A percentile compares a stretch with the other conserved stretches of the same genome.
phyloP scores from a whole-genome alignment of 1,140 invertebrate species.

The Dendrolimus kikuchii region DNA sequence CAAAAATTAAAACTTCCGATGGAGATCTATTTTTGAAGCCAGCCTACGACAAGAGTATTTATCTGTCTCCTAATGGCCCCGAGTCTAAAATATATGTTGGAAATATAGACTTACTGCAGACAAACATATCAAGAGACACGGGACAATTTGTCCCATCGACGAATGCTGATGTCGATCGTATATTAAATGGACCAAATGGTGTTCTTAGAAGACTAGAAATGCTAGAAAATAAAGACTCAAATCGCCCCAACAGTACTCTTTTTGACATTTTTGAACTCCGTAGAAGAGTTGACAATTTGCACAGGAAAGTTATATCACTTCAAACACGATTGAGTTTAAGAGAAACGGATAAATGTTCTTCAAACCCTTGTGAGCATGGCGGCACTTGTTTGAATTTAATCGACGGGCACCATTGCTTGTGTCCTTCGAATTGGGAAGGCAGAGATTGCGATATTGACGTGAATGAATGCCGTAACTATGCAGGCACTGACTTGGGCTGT shows the following conservation, averaged over 20 bases:
- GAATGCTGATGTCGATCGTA: conserved; percentile 21
- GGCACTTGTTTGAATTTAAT: conserved; percentile 85
- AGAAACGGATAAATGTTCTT: conserved; percentile 76
- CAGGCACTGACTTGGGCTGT: conserved; percentile 92
- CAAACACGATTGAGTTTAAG: conserved; percentile 54
- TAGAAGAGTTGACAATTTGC: conserved; percentile 39
- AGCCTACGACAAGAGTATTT: conserved; percentile 78
- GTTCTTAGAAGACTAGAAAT: conserved; percentile 55
- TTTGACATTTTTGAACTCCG: conserved; percentile 29
- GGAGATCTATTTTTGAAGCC: conserved; percentile 78
- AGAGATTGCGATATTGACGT: conserved; percentile 83
- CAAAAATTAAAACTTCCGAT: conserved; percentile 75
- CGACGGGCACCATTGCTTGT: conserved; percentile 83
- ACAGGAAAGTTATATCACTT: conserved; percentile 49
- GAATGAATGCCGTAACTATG: conserved; percentile 88
- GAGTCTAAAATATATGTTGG: conserved; percentile 76
- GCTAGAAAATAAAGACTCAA: conserved; percentile 49
- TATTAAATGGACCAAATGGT: conserved; percentile 46
- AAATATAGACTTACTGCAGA: conserved; percentile 70
- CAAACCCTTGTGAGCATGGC: conserved; percentile 88
- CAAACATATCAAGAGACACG: conserved; percentile 13
- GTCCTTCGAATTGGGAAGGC: conserved; percentile 85
- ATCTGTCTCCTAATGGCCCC: conserved; percentile 73
- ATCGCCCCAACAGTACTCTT: conserved; percentile 26
- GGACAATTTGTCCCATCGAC: conserved; percentile 9